phyloP scores from a whole-genome alignment of 2,113 vertebrate genomes.

The Hippocampus comes region DNA sequence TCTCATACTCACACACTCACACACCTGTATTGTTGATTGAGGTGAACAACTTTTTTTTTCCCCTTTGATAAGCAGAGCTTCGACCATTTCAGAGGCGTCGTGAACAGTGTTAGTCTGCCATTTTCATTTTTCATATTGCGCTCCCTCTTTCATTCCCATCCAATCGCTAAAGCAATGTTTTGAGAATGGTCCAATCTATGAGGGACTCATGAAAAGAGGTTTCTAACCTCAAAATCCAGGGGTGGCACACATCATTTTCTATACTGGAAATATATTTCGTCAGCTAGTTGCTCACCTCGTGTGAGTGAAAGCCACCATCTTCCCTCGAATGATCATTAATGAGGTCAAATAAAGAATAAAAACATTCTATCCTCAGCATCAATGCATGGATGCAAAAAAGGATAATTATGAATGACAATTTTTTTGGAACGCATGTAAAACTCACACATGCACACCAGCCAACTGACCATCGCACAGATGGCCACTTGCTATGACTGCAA shows the following conservation, averaged over 20 bases:
- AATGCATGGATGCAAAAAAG: too few relatives aligned
- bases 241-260: constrained; percentile 15
- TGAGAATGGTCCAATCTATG: constrained; percentile 33
- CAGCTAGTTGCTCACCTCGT: constrained; percentile 12
- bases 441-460: too few relatives aligned
- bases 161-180: constrained; percentile 40
- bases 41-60: constrained; percentile 28
- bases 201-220: constrained; percentile 34
- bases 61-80: constrained; percentile 45
- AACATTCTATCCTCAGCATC: too few relatives aligned
- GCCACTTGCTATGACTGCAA: too few relatives aligned
- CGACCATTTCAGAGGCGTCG: constrained; percentile 45
- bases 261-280: constrained; percentile 16
- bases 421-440: too few relatives aligned
- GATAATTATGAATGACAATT: too few relatives aligned
- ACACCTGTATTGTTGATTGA: constrained; percentile 45
- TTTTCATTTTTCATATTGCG: constrained; percentile 46
- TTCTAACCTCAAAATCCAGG: constrained; percentile 29
- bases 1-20: neutral
- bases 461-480: too few relatives aligned
- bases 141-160: constrained; percentile 26
- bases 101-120: constrained; percentile 46
- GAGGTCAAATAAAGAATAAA: too few relatives aligned
- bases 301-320: constrained; percentile 5
- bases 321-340: neutral